These are phyloP conservation scores for Pinctada fucata DNA, from an alignment of 2,888 invertebrate genomes.

Conservation along the genomic window DNA sequence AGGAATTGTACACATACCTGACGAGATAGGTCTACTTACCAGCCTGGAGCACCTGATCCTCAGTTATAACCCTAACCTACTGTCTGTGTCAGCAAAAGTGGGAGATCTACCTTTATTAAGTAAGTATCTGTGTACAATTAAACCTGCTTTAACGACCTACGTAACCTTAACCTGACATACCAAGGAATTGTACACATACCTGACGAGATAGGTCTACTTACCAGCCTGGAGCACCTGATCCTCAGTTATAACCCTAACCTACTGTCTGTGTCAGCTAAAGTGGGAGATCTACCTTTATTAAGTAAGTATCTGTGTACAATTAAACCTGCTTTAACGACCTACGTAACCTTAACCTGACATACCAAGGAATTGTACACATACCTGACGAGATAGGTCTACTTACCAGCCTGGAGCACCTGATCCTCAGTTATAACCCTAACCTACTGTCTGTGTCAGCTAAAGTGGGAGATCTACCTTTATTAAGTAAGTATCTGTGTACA, in stretches of 20 bases:
- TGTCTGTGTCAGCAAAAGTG: slow-evolving; percentile 60
- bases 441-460: slow-evolving; percentile 64
- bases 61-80: slow-evolving; percentile 66
- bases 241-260: slow-evolving; percentile 67
- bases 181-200: slow-evolving; percentile 70
- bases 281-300: slow-evolving; percentile 61
- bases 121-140: slow-evolving; percentile 39
- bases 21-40: slow-evolving; percentile 59
- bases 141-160: slow-evolving; percentile 37
- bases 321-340: too few relatives aligned
- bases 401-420: slow-evolving; percentile 54
- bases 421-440: slow-evolving; percentile 65
- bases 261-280: slow-evolving; percentile 60
- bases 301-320: too few relatives aligned
- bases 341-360: slow-evolving; percentile 61
- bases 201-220: slow-evolving; percentile 60
- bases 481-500: slow-evolving; percentile 63
- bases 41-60: slow-evolving; percentile 58
- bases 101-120: slow-evolving; percentile 63
- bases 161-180: slow-evolving; percentile 63
- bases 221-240: slow-evolving; percentile 55
- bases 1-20: slow-evolving; percentile 67
- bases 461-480: slow-evolving; percentile 59
- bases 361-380: slow-evolving; percentile 67
- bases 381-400: slow-evolving; percentile 66